Evolutionary conservation across 2,888 invertebrate genomes (phyloP).

Genomic region (Alviniconcha strummeri): DNA sequence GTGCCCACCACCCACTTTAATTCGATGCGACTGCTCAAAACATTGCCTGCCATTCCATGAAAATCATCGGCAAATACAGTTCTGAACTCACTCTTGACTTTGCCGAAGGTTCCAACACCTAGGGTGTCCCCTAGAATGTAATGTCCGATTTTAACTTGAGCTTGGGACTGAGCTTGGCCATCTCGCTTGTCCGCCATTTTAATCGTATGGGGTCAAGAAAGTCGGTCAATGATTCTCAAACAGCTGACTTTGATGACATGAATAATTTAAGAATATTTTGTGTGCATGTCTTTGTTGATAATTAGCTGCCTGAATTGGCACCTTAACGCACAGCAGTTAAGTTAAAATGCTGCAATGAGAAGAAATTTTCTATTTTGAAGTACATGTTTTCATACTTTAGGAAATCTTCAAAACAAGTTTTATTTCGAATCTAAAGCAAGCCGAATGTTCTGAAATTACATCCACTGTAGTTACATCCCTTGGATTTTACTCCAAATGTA

Average conservation of each 20-base stretch:
- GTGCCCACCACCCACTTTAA: background rate
- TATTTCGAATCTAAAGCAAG: too few relatives aligned
- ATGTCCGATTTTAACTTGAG: constrained; percentile 92
- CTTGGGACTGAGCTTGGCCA: constrained; percentile 25
- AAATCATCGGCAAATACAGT: background rate
- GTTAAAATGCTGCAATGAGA: too few relatives aligned
- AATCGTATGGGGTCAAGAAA: constrained; percentile 24
- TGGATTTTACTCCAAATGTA: too few relatives aligned
- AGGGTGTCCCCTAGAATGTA: constrained; percentile 95
- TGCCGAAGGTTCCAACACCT: constrained; percentile 99
- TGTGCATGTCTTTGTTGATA: too few relatives aligned
- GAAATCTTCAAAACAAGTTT: too few relatives aligned
- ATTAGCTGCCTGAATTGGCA: too few relatives aligned
- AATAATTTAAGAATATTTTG: too few relatives aligned
- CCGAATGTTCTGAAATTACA: too few relatives aligned
- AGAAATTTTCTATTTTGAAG: too few relatives aligned
- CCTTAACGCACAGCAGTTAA: too few relatives aligned
- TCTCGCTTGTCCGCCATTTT: constrained; percentile 46
- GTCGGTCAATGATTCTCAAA: constrained; percentile 21
- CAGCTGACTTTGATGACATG: background rate
- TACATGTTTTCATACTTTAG: too few relatives aligned
- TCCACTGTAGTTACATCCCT: too few relatives aligned
- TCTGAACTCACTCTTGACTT: constrained; percentile 89
- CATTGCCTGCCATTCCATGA: background rate
- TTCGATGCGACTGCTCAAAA: background rate